These are phyloP conservation scores for Mormyrops boulengeri DNA, from an alignment of 2,797 vertebrate species.

Conservation along the genomic window DNA sequence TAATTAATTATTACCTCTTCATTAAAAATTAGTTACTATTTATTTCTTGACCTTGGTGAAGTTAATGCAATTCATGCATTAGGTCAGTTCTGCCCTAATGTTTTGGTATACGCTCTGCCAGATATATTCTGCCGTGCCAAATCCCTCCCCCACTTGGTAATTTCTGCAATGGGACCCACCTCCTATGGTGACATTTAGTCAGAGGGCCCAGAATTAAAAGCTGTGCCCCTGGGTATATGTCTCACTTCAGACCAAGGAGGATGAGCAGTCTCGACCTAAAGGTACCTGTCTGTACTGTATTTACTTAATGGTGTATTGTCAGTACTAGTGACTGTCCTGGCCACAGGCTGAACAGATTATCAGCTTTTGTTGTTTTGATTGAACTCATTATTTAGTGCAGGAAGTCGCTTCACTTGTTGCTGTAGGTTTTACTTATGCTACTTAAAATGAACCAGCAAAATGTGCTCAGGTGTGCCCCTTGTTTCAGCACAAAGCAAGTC, in stretches of 20 bases:
- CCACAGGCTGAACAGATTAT: background rate
- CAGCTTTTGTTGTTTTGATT: background rate
- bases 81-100: background rate
- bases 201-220: background rate
- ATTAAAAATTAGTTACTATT: background rate
- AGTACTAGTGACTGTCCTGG: background rate
- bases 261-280: background rate
- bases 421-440: background rate
- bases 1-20: background rate
- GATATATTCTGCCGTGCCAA: background rate
- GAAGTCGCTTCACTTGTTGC: background rate
- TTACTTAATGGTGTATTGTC: background rate
- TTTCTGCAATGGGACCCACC: background rate
- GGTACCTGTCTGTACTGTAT: background rate
- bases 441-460: background rate
- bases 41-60: background rate
- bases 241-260: background rate
- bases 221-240: background rate
- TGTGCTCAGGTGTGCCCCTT: background rate
- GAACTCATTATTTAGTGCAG: background rate
- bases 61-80: background rate
- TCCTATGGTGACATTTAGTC: background rate
- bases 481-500: background rate
- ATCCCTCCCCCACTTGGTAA: background rate
- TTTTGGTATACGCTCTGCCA: background rate